Base-by-base conservation (phyloP, 1,140 invertebrate species). In the Hesperophylax magnus region DNA sequence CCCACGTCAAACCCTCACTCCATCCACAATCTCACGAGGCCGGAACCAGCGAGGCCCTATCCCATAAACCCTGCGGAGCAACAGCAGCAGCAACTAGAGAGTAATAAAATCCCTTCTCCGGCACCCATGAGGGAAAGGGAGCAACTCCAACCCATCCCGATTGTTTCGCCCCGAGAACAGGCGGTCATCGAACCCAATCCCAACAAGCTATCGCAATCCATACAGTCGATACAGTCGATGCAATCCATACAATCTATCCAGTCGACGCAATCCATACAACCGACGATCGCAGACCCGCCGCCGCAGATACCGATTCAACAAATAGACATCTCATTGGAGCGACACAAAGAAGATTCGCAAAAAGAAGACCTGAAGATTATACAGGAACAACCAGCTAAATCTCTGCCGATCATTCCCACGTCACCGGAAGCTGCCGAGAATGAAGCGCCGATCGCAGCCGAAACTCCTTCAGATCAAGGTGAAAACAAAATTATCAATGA, bases 1-100 rank as follows among this genome's bases (percentile, higher is more conserved):
- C 82, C 82, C 20, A 77, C 79, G 17, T 60, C 79, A 6, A 81
- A 83, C 60, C 79, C 82, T 18, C 82, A 84, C 67, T 84, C 82
- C n/a, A 81, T 81, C 24, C 82, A 84, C 74, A 81, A 79, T 47
- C 58, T 84, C 39, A 81, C 82, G n/a, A 69, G 82, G 52, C 67
- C 81, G 2, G 78, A 80, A 34, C 81, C 81, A 5, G 63, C 78
- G 18, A 8, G 82, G 20, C 79, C 78, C 24, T 67, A 69, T 31
- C 82, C 31, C 18, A 22, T 65, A 8, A 52, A 52, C 34, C 22
- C 72, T 15, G 20, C 81, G 15, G 54, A 81, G 58, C 54, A 76
- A 65, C 39, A 47, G 39, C 39, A 47, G 39, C 39, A 47, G 39
- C 39, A 47, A 47, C 39, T 47, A 47, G 72, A 82, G 71, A 22